These are phyloP conservation scores for Andrena bucephala DNA, from an alignment of 2,888 invertebrate genomes.

Conservation along the genomic window DNA sequence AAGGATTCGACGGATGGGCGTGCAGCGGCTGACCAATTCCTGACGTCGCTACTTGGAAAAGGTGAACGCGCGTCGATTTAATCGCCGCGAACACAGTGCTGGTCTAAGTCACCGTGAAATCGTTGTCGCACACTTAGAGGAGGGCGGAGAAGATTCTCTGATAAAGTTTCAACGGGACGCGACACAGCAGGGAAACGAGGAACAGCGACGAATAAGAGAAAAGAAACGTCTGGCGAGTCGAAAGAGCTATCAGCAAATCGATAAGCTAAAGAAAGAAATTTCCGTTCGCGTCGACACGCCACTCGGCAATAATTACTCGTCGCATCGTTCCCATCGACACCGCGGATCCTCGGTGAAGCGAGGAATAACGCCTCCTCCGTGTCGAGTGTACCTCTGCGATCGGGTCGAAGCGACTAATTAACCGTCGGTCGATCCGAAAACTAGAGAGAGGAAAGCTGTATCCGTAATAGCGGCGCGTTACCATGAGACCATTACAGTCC, in stretches of 20 bases:
- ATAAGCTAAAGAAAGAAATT: constrained; percentile 43
- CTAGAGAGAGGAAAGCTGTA: not conserved
- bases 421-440: constrained; percentile 30
- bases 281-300: constrained; percentile 17
- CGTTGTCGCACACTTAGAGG: not conserved
- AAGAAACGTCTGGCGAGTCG: constrained; percentile 3
- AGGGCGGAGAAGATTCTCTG: not conserved
- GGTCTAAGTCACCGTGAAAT: constrained; percentile 62
- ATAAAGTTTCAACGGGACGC: constrained; percentile 5
- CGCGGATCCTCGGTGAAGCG: not conserved
- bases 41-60: constrained; percentile 52
- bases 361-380: constrained; percentile 11
- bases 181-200: not conserved
- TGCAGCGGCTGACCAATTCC: constrained; percentile 40
- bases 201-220: not conserved
- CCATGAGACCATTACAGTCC: constrained; percentile 38
- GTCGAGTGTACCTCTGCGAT: not conserved
- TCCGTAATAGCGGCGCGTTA: constrained; percentile 21
- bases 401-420: constrained; percentile 26
- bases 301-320: constrained; percentile 41
- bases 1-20: not conserved
- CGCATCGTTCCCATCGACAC: not conserved
- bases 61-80: constrained; percentile 40
- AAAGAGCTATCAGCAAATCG: constrained; percentile 35
- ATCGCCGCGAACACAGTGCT: constrained; percentile 51